Conservation (phyloP, 2,113 vertebrate genomes). For the human (Homo sapiens) region GRCh38 chr17:41485001-41485500, state of each 20-base stretch:
- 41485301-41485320: background rate
- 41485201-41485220: background rate
- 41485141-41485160: background rate
- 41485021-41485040: background rate
- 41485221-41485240: background rate
- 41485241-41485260: background rate
- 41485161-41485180: background rate
- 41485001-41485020: background rate
- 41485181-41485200: background rate
- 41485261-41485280: background rate
- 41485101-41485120: background rate
- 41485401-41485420: background rate
- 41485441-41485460: too few relatives aligned
- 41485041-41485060: background rate
- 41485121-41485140: background rate
- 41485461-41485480: accelerated
- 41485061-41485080: background rate
- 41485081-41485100: background rate
- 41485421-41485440: background rate
- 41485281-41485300: background rate
- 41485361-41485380: background rate
- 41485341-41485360: background rate
- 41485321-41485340: background rate
- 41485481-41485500: background rate
- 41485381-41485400: background rate